Evolutionary conservation across 2,113 vertebrate species (phyloP), one percentile per base, ranked within the genome.

Genomic region (Cheilinus undulatus): DNA sequence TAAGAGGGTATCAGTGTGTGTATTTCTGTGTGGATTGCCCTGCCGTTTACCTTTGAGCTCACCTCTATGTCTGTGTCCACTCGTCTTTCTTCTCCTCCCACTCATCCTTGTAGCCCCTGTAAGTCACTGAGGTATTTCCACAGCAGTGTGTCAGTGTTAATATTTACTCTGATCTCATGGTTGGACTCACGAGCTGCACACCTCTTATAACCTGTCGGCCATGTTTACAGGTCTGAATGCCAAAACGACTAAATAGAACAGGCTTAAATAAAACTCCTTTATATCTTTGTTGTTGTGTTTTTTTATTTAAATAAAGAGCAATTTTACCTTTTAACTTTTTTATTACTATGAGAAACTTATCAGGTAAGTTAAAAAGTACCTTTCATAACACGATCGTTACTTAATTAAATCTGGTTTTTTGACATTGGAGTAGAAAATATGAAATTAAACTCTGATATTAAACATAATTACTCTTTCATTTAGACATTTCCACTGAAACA

Each of bases 111-210:
- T 75, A 73, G 70, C 76, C 72, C 61, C 86, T 81, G 78, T 81
- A 83, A 90, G 79, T 76, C 80, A 64, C 76, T 60, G 80, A 90
- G 91, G 88, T 92, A 93, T 93, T 95, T 95, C 87, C 91, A 93
- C 94, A 95, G 89, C 75, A 80, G 72, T 71, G 88, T 95, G 93
- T 93, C 92, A 93, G 90, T 92, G 94, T 94, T 93, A 95, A 94
- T 95, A 93, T 95, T 96, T 93, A 91, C 92, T 88, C 91, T 92
- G 89, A 86, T 91, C 82, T 91, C 82, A 89, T 59, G 63, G 75
- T 85, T 84, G 89, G 84, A 82, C 82, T 48, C 60, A 82, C 58
- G 50, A 78, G 84, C 60, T 69, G 36, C 3, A 34, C 73, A 77
- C 73, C 69, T 69, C 62, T 22, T 24, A 53, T 53, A 53, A 68